A percentile compares a stretch with the other conserved stretches of the same genome.
These are phyloP conservation scores for Tetheella fluctuosa DNA, from an alignment of 2,888 invertebrate species.

Conservation along the genomic window DNA sequence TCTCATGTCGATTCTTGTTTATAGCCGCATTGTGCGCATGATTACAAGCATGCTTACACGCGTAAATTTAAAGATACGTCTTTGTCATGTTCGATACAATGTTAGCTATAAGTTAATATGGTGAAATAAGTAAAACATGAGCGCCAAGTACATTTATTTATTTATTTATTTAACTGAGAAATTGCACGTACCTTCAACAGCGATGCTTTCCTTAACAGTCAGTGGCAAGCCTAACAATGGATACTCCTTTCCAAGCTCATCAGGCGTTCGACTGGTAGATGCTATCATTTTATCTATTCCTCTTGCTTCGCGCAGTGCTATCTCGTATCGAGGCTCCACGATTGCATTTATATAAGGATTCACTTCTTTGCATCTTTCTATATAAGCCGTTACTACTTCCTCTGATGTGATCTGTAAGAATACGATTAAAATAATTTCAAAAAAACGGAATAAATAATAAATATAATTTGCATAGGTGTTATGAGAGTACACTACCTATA, in stretches of 20 bases:
- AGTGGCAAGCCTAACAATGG: constrained; percentile 93
- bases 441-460: too few species aligned
- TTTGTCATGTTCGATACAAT: background rate
- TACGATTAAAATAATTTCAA: too few species aligned
- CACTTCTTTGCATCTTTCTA: constrained; percentile 90
- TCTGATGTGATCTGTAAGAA: constrained; percentile 87
- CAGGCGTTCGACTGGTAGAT: constrained; percentile 80
- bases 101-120: too few species aligned
- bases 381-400: constrained; percentile 88
- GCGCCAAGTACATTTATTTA: too few species aligned
- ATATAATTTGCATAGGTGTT: too few species aligned
- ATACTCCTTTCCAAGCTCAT: constrained; percentile 86
- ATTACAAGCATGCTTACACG: background rate
- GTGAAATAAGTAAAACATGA: too few species aligned
- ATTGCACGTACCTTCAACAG: constrained; percentile 86
- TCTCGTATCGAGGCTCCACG: constrained; percentile 90
- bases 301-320: constrained; percentile 90
- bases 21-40: constrained; percentile 2
- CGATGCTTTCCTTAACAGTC: constrained; percentile 93
- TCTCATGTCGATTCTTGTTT: constrained; percentile 1
- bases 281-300: constrained; percentile 88
- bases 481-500: too few species aligned
- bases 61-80: background rate
- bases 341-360: constrained; percentile 92
- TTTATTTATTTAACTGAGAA: too few species aligned